Base-by-base conservation (phyloP, 2,113 vertebrate genomes). In the Clupea harengus region DNA sequence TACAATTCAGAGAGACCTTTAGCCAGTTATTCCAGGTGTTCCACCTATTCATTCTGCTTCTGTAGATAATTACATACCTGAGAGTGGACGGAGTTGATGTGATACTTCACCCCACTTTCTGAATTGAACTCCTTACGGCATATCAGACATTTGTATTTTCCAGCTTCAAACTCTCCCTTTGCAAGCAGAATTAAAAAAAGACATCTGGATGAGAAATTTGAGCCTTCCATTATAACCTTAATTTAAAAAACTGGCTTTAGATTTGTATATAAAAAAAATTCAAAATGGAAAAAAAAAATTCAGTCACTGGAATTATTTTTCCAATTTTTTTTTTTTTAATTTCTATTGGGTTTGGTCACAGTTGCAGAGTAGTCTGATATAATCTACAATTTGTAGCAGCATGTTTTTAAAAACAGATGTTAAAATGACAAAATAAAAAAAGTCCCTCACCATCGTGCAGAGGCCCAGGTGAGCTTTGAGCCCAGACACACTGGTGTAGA, bases 71-170 rank as follows among this genome's bases (percentile, higher is more conserved):
- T 5, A 7, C 93, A 95, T 92, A 99, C 97, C 97, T 99, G 96
- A 32, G 96, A 95, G 0, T 99, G 97, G 87, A 97, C 94, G 49
- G 97, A 97, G 93, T 97, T 99, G 93, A 99, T 99, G 92, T 99
- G 98, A 90, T 99, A 99, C 88, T 99, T 99, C 90, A 99, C 98
- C n/a, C 98, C 98, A 54, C 98, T 99, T 91, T 99, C 98, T 0
- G 97, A 99, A 87, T 96, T 94, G 89, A 99, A 99, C 91, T 99
- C 97, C 88, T 99, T 99, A 75, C 96, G 95, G 91, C 98, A 99
- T 87, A 99, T 94, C 60, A 98, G 95, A 92, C 98, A 99, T 89
- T 94, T 95, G 92, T 99, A 99, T 92, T 97, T 98, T 89, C 97
- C 98, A 86, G 95, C 96, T 88, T 97, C 96, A 89, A 98, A 98